Conservation (phyloP, 2,888 invertebrate genomes). For the Monoplex corrugatus region DNA sequence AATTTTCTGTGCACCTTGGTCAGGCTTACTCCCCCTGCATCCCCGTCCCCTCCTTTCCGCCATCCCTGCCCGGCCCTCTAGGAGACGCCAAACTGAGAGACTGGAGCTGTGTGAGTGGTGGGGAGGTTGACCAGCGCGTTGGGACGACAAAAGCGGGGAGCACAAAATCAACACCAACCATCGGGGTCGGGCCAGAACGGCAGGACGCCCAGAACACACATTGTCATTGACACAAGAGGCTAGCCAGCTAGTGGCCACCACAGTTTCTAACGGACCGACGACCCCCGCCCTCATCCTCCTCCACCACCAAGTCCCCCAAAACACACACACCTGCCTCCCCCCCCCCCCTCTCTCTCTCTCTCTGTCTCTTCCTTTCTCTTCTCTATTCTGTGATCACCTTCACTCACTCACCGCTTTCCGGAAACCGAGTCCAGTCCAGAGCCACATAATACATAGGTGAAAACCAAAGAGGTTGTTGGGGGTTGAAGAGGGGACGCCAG, state of each 20-base stretch:
- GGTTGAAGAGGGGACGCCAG: background rate
- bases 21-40: too few species aligned
- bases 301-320: background rate
- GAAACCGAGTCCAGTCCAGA: too few species aligned
- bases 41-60: too few species aligned
- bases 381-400: too few species aligned
- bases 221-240: constrained; percentile 9
- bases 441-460: background rate
- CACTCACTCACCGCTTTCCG: too few species aligned
- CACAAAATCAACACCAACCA: too few species aligned
- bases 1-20: background rate
- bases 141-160: too few species aligned
- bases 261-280: background rate
- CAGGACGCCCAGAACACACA: background rate
- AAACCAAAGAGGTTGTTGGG: background rate
- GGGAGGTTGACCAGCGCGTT: too few species aligned
- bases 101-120: too few species aligned
- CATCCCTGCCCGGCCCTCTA: too few species aligned
- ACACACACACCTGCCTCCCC: background rate
- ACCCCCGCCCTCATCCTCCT: background rate
- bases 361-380: background rate
- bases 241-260: background rate
- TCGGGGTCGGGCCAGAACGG: too few species aligned
- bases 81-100: too few species aligned
- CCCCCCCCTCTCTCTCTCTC: background rate